Evolutionary conservation across 1,140 invertebrate species (phyloP).

Genomic region (Ostrea edulis): DNA sequence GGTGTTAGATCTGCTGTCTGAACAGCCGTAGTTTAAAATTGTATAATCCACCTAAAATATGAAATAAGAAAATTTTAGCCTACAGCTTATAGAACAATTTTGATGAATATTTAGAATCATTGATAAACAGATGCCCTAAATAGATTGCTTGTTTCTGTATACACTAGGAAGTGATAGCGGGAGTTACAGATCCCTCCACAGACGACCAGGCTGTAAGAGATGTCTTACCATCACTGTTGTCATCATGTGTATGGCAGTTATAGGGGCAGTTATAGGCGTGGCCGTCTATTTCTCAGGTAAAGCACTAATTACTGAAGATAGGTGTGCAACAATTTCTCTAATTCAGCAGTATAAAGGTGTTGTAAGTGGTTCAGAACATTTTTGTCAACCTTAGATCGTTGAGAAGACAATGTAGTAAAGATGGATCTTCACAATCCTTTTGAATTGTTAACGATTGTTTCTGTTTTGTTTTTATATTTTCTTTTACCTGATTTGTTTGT

Average conservation of each 20-base stretch:
- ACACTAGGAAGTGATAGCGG: neutral
- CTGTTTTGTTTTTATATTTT: too few relatives aligned
- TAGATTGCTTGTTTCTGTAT: neutral
- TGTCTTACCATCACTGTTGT: neutral
- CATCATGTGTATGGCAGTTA: neutral
- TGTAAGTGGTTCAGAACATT: too few relatives aligned
- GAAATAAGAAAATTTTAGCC: too few relatives aligned
- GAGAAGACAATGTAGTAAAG: neutral
- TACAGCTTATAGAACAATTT: too few relatives aligned
- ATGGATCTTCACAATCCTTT: too few relatives aligned
- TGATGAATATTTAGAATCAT: too few relatives aligned
- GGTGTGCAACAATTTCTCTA: neutral
- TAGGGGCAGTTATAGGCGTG: conserved; percentile 5
- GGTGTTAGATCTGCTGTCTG: too few relatives aligned
- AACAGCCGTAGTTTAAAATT: too few relatives aligned
- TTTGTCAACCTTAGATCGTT: neutral
- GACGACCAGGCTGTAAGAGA: neutral
- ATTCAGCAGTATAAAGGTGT: neutral
- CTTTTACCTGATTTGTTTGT: too few relatives aligned
- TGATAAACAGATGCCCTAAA: too few relatives aligned
- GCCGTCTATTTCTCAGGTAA: conserved; percentile 7
- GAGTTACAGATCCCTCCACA: neutral
- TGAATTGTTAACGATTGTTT: too few relatives aligned
- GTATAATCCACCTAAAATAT: too few relatives aligned
- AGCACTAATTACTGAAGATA: neutral